phyloP scores from a whole-genome alignment of 2,113 vertebrate species.

The Apus apus region DNA sequence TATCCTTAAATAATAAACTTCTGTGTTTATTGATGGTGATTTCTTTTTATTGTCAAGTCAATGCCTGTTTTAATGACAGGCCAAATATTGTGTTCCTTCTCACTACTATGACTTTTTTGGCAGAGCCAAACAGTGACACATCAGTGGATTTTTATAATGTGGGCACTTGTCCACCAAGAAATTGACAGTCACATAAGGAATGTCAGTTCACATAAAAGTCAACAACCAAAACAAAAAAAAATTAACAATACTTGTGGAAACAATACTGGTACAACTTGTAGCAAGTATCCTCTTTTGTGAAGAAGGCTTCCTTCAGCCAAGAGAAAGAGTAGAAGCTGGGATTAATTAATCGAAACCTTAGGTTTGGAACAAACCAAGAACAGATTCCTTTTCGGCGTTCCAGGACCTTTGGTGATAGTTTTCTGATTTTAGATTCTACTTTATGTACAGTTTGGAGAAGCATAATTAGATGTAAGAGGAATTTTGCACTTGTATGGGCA shows the following conservation, averaged over 20 bases:
- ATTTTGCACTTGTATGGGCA: not conserved
- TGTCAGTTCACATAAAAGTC: slow-evolving; percentile 16
- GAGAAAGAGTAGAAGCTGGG: not conserved
- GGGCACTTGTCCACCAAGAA: slow-evolving; percentile 22
- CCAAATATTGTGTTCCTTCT: not conserved
- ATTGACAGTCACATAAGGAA: no score
- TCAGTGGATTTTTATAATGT: slow-evolving; percentile 26
- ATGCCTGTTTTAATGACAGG: not conserved
- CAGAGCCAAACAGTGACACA: not conserved
- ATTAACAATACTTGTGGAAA: not conserved
- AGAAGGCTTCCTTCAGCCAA: not conserved
- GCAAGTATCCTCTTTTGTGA: not conserved
- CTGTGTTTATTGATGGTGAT: not conserved
- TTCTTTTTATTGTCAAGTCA: not conserved
- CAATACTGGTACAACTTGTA: not conserved
- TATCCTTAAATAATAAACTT: not conserved
- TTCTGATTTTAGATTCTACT: not conserved
- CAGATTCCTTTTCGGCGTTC: accelerated
- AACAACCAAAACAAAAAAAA: not conserved
- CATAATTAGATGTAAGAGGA: not conserved
- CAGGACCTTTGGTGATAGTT: not conserved
- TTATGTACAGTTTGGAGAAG: not conserved
- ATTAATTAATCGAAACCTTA: not conserved
- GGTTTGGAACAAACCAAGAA: not conserved
- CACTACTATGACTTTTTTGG: not conserved